These are phyloP conservation scores for Microcebus tavaratra DNA, from an alignment of 2,113 vertebrate genomes.

Conservation along the genomic window DNA sequence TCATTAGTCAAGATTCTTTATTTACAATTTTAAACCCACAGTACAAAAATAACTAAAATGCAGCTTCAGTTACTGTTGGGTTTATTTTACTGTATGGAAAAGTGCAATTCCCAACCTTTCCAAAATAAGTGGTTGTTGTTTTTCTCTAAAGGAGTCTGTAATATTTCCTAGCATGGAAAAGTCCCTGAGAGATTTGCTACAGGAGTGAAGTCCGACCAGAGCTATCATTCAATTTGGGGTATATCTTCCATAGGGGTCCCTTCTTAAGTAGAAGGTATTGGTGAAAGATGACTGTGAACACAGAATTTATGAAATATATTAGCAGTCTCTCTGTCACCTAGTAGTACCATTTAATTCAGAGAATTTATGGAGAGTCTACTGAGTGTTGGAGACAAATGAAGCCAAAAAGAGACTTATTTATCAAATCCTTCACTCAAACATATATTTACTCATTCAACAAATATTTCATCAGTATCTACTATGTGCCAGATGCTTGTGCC, in stretches of 20 bases:
- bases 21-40: not conserved
- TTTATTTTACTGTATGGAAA: not conserved
- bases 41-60: not conserved
- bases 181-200: not conserved
- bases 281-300: not conserved
- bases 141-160: not conserved
- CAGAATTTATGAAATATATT: not conserved
- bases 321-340: not conserved
- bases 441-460: not conserved
- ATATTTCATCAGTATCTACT: not conserved
- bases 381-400: not conserved
- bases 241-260: not conserved
- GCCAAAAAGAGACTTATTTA: not conserved
- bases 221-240: not conserved
- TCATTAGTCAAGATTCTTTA: not conserved
- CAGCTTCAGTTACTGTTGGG: not conserved
- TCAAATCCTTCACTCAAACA: not conserved
- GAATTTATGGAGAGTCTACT: not conserved
- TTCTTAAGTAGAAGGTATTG: not conserved
- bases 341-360: constrained; percentile 15
- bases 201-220: not conserved
- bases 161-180: not conserved
- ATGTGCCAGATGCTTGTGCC: not conserved
- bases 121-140: not conserved
- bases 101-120: not conserved